Base-by-base conservation (phyloP, 2,888 invertebrate genomes). In the Amaurobius ferox region DNA sequence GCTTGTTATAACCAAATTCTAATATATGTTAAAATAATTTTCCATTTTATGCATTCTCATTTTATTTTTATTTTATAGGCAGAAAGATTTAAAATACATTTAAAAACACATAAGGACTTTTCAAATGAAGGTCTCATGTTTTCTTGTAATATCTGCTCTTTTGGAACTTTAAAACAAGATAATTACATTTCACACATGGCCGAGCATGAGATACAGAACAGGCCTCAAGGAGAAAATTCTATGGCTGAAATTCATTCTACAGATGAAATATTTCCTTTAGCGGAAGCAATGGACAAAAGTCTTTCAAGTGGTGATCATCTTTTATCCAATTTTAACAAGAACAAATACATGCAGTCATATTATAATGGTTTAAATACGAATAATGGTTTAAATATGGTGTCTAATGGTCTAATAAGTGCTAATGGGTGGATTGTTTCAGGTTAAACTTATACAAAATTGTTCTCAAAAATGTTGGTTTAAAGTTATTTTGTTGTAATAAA, bases 21-120 rank as follows among this genome's bases (percentile, higher is more conserved):
- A 9, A 7, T 35, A 64, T 28, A 9, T 26, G n/a, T n/a, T n/a
- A n/a, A n/a, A n/a, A n/a, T n/a, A n/a, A n/a, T n/a, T n/a, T n/a
- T n/a, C n/a, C n/a, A n/a, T n/a, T n/a, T n/a, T n/a, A n/a, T n/a
- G n/a, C n/a, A n/a, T n/a, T n/a, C n/a, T n/a, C n/a, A n/a, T n/a
- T n/a, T n/a, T n/a, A n/a, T n/a, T 44, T 48, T 40, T 48, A 23
- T 39, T 23, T 73, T 87, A 3, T 95, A 96, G 91, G 95, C 96
- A 78, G 94, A 94, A 6, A 93, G 94, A 0, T 95, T 95, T 91
- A 94, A 96, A 91, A 93, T 94, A 26, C 96, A 97, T 90, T 93
- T 96, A 90, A 94, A 94, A 19, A 66, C 30, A 16, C 97, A 97
- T 91, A 95, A 96, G 0, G 91, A 94, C 30, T n/a, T n/a, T 35